Conservation (phyloP, 2,113 vertebrate genomes). For the Antechinus stuartii region DNA sequence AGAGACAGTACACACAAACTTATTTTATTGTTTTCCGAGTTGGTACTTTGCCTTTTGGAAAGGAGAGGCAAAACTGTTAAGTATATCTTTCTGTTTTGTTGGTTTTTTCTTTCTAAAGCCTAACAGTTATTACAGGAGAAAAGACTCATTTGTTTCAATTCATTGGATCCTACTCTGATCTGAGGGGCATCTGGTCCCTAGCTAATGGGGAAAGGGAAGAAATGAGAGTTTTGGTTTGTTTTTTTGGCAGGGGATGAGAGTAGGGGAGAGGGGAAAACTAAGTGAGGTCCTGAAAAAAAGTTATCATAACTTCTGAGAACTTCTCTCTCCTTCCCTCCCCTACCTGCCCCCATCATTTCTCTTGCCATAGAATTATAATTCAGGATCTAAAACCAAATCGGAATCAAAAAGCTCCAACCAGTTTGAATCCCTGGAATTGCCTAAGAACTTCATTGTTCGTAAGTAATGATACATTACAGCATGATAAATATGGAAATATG, state of each 20-base stretch:
- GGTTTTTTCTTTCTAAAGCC: neutral
- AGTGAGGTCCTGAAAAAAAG: neutral
- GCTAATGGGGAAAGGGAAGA: neutral
- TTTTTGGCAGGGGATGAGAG: neutral
- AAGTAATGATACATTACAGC: neutral
- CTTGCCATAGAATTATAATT: neutral
- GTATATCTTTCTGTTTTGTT: neutral
- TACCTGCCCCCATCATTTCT: neutral
- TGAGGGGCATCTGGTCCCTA: neutral
- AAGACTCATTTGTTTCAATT: neutral
- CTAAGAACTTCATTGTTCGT: neutral
- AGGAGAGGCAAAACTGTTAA: neutral
- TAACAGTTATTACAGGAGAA: neutral
- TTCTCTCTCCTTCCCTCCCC: neutral
- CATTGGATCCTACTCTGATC: neutral
- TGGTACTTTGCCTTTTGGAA: neutral
- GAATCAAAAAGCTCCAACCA: neutral
- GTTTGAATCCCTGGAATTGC: neutral
- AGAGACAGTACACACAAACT: neutral
- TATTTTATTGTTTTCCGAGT: neutral
- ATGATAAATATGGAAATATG: too few relatives aligned
- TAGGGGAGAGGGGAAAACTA: neutral
- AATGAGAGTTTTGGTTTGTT: neutral
- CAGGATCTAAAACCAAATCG: neutral
- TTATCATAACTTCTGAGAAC: neutral